A percentile compares a stretch with the other conserved stretches of the same genome.
These are phyloP conservation scores for Drosophila santomea DNA, from an alignment of 1,140 invertebrate species.

Conservation along the genomic window DNA sequence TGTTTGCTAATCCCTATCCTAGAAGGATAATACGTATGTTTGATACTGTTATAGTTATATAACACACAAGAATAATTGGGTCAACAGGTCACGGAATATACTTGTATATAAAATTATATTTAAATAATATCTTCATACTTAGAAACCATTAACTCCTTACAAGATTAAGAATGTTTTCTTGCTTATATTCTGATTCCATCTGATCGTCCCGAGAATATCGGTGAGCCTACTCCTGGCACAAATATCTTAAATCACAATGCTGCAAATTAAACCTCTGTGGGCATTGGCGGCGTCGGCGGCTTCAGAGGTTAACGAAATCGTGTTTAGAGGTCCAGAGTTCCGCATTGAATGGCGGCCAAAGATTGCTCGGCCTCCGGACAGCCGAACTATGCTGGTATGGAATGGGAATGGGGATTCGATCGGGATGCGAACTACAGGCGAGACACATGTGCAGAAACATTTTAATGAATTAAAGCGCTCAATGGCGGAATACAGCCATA, in stretches of 20 bases:
- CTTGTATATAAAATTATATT: too few relatives aligned
- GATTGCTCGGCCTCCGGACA: conserved; percentile 57
- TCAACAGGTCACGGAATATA: too few relatives aligned
- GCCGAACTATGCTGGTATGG: conserved; percentile 56
- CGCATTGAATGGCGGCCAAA: conserved; percentile 67
- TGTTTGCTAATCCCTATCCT: neutral
- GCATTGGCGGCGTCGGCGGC: conserved; percentile 49
- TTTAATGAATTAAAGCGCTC: conserved; percentile 73
- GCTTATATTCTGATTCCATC: neutral
- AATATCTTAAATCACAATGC: conserved; percentile 63
- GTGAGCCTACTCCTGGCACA: conserved; percentile 59
- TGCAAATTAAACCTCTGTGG: conserved; percentile 44
- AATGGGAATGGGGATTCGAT: conserved; percentile 22
- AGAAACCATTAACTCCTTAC: too few relatives aligned
- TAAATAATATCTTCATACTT: too few relatives aligned
- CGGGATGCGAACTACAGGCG: conserved; percentile 21
- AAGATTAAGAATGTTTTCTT: neutral
- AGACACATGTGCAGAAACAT: conserved; percentile 63
- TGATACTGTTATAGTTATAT: too few relatives aligned
- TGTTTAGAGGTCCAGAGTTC: conserved; percentile 62
- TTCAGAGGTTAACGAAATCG: conserved; percentile 77
- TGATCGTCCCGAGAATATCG: conserved; percentile 2
- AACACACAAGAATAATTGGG: too few relatives aligned
- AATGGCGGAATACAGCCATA: conserved; percentile 29
- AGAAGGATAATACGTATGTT: too few relatives aligned